Conservation (phyloP, 2,797 vertebrate species). For the Hemibagrus guttatus region DNA sequence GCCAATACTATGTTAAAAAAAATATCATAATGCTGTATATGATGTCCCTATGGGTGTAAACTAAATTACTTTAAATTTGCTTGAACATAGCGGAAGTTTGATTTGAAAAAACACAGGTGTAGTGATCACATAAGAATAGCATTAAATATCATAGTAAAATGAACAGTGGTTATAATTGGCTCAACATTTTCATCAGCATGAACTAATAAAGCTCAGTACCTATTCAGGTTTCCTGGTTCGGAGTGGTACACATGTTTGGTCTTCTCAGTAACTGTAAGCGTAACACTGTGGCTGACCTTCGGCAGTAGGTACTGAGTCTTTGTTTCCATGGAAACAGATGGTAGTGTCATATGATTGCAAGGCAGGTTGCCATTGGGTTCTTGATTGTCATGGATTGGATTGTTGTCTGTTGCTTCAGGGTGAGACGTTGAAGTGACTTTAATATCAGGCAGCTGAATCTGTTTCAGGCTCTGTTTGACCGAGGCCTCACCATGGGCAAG, state of each 20-base stretch:
- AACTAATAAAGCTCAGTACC: constrained; percentile 59
- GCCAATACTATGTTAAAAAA: neutral
- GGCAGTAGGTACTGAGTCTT: constrained; percentile 67
- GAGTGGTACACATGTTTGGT: constrained; percentile 76
- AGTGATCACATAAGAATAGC: neutral
- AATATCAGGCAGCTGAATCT: constrained; percentile 67
- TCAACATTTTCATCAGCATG: neutral
- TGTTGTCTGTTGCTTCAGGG: constrained; percentile 48
- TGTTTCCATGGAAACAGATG: constrained; percentile 63
- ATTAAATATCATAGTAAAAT: neutral
- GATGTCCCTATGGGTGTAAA: no score
- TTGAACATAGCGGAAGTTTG: neutral
- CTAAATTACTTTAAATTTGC: neutral
- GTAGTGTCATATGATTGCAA: constrained; percentile 64
- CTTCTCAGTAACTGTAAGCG: constrained; percentile 67
- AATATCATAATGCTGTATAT: neutral
- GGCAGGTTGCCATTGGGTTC: constrained; percentile 49
- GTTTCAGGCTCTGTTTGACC: constrained; percentile 16
- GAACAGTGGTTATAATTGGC: neutral
- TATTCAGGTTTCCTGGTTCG: constrained; percentile 78
- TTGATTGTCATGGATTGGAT: constrained; percentile 22
- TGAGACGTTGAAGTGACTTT: constrained; percentile 64
- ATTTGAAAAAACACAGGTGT: no score
- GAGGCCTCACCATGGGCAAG: constrained; percentile 72
- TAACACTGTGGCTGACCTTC: constrained; percentile 70